phyloP scores from a whole-genome alignment of 1,140 invertebrate genomes.

The Dendroctonus valens region DNA sequence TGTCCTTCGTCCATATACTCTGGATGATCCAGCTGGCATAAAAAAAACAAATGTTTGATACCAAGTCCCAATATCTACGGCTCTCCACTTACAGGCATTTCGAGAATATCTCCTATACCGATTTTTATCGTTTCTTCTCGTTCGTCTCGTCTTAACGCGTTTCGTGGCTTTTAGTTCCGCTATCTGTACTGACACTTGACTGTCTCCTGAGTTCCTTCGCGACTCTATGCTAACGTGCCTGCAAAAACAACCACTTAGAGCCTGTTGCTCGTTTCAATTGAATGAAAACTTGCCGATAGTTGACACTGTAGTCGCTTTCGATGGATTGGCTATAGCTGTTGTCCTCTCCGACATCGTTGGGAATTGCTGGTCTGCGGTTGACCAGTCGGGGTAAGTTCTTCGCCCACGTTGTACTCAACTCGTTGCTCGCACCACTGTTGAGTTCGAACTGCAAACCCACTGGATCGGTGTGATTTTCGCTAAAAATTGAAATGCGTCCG shows the following conservation, averaged over 20 bases:
- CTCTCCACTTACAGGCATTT: conserved; percentile 9
- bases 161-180: conserved; percentile 74
- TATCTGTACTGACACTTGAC: conserved; percentile 79
- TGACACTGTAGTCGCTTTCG: conserved; percentile 81
- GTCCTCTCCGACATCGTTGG: conserved; percentile 58
- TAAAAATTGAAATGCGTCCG: conserved; percentile 81
- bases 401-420: conserved; percentile 81
- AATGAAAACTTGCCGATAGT: conserved; percentile 38
- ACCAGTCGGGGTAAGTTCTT: conserved; percentile 84
- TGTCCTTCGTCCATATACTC: conserved; percentile 42
- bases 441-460: conserved; percentile 84
- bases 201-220: conserved; percentile 78
- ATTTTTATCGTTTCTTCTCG: conserved; percentile 27
- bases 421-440: conserved; percentile 73
- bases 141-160: conserved; percentile 46
- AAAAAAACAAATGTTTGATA: too few relatives aligned
- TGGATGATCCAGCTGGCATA: too few relatives aligned
- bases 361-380: conserved; percentile 74
- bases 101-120: conserved; percentile 40
- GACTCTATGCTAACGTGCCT: conserved; percentile 79
- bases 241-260: conserved; percentile 43
- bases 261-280: not conserved
- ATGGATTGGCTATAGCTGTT: conserved; percentile 60
- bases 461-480: conserved; percentile 85
- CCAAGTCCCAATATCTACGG: too few relatives aligned